phyloP scores from a whole-genome alignment of 1,140 invertebrate genomes.

The Ceratosolen solmsi region DNA sequence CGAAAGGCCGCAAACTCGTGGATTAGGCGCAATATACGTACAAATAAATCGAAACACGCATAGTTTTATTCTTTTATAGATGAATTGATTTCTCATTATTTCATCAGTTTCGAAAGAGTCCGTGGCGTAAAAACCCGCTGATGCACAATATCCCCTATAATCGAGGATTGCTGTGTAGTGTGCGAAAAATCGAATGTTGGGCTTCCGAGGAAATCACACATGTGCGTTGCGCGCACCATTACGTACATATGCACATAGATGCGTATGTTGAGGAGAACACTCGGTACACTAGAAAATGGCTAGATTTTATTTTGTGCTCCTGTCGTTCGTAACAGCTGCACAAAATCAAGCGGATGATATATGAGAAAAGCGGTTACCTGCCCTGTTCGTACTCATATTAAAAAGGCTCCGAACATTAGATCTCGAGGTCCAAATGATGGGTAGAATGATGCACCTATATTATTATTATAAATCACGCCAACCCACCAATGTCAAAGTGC shows the following conservation, averaged over 20 bases:
- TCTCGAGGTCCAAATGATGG: conserved; percentile 8
- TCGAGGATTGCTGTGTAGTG: background rate
- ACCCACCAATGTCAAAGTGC: conserved; percentile 1
- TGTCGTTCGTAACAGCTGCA: conserved; percentile 41
- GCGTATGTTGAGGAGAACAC: background rate
- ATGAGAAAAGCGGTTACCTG: background rate
- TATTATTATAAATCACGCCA: conserved; percentile 41
- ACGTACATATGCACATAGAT: background rate
- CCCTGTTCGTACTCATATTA: background rate
- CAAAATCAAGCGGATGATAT: conserved; percentile 44
- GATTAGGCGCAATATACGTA: background rate
- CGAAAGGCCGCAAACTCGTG: background rate
- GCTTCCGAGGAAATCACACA: background rate
- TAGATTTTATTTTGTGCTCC: conserved; percentile 35
- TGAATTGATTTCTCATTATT: conserved; percentile 36
- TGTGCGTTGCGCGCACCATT: too few relatives aligned
- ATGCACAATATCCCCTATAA: conserved; percentile 18
- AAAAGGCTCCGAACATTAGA: background rate
- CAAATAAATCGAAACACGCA: background rate
- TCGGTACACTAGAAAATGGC: conserved; percentile 19
- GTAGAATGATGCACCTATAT: conserved; percentile 15
- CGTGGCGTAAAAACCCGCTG: conserved; percentile 9
- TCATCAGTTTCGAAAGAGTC: background rate
- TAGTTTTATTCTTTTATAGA: background rate
- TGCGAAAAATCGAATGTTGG: background rate